Base-by-base conservation (phyloP, 2,888 invertebrate genomes). In the Catocala fraxini region DNA sequence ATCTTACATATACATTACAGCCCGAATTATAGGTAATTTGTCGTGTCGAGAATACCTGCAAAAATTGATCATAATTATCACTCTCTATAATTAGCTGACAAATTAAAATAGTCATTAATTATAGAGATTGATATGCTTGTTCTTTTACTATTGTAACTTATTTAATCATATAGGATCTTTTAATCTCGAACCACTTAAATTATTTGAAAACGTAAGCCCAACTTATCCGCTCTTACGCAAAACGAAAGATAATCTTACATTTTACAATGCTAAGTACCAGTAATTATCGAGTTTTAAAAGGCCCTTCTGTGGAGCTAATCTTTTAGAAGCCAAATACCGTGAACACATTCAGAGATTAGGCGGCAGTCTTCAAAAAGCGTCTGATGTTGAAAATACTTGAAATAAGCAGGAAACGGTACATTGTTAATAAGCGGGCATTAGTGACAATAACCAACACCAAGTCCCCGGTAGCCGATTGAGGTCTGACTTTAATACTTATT, bases 381-480 rank as follows among this genome's bases (percentile, higher is more conserved):
- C 65, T 59, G 56, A 70, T 76, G 65, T 66, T 59, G 58, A 59
- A 76, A 67, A 65, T 79, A 85, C 81, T 64, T 59, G 55, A 59
- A 76, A 65, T 68, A 79, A 86, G 81, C 77, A 56, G 48, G 53
- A 47, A 59, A 52, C 59, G 33, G 34, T 43, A 53, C 48, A 59
- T 49, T 47, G 34, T 41, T 59, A 59, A 59, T 59, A 59, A 54
- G 53, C 13, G 13, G 53, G 56, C 49, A 58, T 63, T 74, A 61
- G 65, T 63, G 77, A 74, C 76, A 81, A 70, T 81, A 68, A 68
- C 71, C 74, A 80, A 81, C 76, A 61, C 79, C 54, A 39, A 52
- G 11, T 74, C 71, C 76, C 66, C 80, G 82, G 85, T 84, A 80
- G 79, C 68, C 33, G 48, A 77, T 85, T 84, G 79, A 68, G 77